Evolutionary conservation across 1,140 invertebrate genomes (phyloP).

Genomic region (Drosophila micromelanica): DNA sequence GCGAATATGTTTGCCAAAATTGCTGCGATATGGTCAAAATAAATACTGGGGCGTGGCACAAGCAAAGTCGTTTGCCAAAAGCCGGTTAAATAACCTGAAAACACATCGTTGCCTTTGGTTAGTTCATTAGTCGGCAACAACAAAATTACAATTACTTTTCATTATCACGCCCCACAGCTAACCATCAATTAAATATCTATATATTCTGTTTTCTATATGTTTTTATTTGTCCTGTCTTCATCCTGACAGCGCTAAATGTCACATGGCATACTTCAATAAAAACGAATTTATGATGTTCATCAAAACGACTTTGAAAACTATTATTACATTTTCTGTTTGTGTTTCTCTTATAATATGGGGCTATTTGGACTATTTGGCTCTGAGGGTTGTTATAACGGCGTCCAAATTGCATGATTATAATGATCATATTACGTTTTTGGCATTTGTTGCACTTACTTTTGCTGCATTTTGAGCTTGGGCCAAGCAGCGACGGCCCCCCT

Average conservation of each 20-base stretch:
- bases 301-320: constrained; percentile 55
- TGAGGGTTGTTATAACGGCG: constrained; percentile 32
- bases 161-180: constrained; percentile 3
- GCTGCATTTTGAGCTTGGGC: constrained; percentile 49
- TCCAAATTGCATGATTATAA: constrained; percentile 69
- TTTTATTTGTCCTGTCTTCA: too few relatives aligned
- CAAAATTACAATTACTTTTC: not conserved
- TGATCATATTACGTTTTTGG: constrained; percentile 53
- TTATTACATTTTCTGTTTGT: constrained; percentile 43
- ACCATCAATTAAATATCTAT: not conserved
- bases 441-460: constrained; percentile 45
- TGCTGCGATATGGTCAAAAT: constrained; percentile 55
- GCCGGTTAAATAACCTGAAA: constrained; percentile 28
- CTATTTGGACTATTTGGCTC: constrained; percentile 26
- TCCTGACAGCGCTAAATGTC: constrained; percentile 33
- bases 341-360: constrained; percentile 15
- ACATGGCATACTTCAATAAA: constrained; percentile 57
- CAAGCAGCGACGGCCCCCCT: constrained; percentile 50
- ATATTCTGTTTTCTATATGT: not conserved
- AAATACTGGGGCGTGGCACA: constrained; percentile 35
- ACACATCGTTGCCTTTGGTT: not conserved
- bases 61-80: constrained; percentile 48
- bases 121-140: constrained; percentile 3
- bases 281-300: constrained; percentile 59
- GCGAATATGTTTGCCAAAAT: constrained; percentile 70